A percentile compares a stretch with the other conserved stretches of the same genome.
Conservation (phyloP, 2,797 vertebrate species). For the Buceros bicornis region DNA sequence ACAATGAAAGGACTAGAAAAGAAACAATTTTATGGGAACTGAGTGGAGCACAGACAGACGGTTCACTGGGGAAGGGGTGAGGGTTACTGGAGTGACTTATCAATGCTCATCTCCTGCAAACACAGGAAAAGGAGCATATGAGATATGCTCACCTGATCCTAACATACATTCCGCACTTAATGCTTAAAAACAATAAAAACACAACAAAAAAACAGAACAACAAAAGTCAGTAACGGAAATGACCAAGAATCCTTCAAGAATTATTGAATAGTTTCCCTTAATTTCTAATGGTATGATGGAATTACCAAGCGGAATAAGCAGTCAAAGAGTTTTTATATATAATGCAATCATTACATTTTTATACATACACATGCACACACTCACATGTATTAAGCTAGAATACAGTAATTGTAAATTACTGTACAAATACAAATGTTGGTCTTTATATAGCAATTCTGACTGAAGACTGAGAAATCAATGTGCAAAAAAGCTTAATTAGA, state of each 20-base stretch:
- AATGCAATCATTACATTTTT: background rate
- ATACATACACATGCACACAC: background rate
- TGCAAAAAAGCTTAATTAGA: background rate
- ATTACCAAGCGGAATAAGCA: background rate
- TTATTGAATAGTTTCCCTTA: background rate
- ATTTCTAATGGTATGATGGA: background rate
- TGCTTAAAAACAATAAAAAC: background rate
- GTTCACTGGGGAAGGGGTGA: background rate
- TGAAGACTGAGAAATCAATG: background rate
- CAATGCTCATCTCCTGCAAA: slow-evolving; percentile 36
- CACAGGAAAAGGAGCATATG: slow-evolving; percentile 21
- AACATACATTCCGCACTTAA: slow-evolving; percentile 47
- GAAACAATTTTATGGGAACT: background rate
- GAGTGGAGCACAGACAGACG: background rate
- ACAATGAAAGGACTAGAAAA: background rate
- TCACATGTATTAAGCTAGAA: background rate
- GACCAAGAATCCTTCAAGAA: background rate
- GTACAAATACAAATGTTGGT: background rate
- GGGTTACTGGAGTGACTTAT: background rate
- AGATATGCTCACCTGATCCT: slow-evolving; percentile 70
- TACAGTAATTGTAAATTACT: background rate
- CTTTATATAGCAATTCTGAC: background rate
- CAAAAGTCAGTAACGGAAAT: background rate
- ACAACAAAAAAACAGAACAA: slow-evolving; percentile 12
- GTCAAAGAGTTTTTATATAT: background rate